Base-by-base conservation (phyloP, 1,140 invertebrate species). In the Nasonia vitripennis region DNA sequence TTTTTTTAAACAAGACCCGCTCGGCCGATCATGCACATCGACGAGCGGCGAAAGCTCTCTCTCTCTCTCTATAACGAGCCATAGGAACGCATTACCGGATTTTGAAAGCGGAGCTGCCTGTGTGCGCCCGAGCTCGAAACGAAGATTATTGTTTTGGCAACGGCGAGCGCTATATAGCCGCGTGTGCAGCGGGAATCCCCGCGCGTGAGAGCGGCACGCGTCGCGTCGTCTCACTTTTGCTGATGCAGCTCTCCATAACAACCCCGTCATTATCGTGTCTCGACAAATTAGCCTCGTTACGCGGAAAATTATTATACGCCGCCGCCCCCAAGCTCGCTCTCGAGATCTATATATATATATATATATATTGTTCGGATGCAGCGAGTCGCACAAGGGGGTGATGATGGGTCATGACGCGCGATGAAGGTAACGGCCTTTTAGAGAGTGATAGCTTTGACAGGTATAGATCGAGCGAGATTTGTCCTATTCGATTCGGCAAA, bases 241-340 rank as follows among this genome's bases (percentile, higher is more conserved):
- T 73, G 83, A 81, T 83, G 48, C 55, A 55, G 79, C 87, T 71
- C 86, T 68, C 86, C 81, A 84, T 90, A 91, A 90, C 88, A 88
- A 91, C 87, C 88, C 89, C 89, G 88, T 91, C 89, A 90, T 92
- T 92, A 92, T 91, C 88, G 84, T 91, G 91, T 92, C 91, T 84
- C 77, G 83, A 88, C 86, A 88, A 90, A 92, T 91, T 90, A 90
- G 88, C 87, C 89, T 83, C 85, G 85, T 88, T 87, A 88, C 82
- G 70, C n/a, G 80, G 78, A 84, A 81, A 37, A 77, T 77, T 68
- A 45, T 82, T 62, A 5, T 62, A 37, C 34, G 34, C 34, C 34
- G 34, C 34, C 34, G 5, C 34, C 4, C 68, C 23, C 7, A n/a
- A 73, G 81, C 48, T 31, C 81, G 45, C 67, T 41, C 41, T 62